Evolutionary conservation across 1,140 invertebrate genomes (phyloP), one percentile per base, ranked within the genome.

Genomic region (Pseudomyrmex dendroicus): DNA sequence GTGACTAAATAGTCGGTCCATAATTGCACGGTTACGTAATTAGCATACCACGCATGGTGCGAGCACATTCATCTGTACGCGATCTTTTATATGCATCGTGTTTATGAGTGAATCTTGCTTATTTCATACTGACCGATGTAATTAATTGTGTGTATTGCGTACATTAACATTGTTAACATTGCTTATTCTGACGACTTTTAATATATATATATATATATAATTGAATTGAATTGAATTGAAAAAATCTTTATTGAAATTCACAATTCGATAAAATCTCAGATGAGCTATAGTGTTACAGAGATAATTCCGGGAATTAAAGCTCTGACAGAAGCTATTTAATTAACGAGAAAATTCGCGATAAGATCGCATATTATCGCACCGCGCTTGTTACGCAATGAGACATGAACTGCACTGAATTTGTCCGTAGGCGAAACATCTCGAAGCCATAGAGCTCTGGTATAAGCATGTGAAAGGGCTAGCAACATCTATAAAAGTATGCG

Each of bases 401-500:
- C 73, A 73, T 84, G 54, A 84, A 72, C 17, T 64, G 52, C 48
- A 17, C 73, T 25, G 67, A 84, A 83, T 89, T 89, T 85, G 57
- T 54, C 82, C 73, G 44, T n/a, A 15, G 46, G 50, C 84, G 50
- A 83, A 54, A 62, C 85, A 84, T 62, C 80, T 82, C 72, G 70
- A 86, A 88, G 86, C 72, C 59, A 22, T 62, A 66, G 62, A 66
- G 48, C 44, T 66, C 22, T 56, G 56, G 35, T 35, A 35, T 54
- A 15, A 68, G 61, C 57, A 46, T 61, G 88, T 87, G 85, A 89
- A 89, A 89, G 85, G 84, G 63, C 61, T 56, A 63, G 44, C 48
- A 15, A 46, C 48, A 4, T 76, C 82, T 35, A 73, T 89, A 87
- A 89, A 89, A 89, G 83, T 85, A 89, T 17, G 82, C 67, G 25